phyloP scores from a whole-genome alignment of 2,888 invertebrate genomes.

The Heliconius ismenius region DNA sequence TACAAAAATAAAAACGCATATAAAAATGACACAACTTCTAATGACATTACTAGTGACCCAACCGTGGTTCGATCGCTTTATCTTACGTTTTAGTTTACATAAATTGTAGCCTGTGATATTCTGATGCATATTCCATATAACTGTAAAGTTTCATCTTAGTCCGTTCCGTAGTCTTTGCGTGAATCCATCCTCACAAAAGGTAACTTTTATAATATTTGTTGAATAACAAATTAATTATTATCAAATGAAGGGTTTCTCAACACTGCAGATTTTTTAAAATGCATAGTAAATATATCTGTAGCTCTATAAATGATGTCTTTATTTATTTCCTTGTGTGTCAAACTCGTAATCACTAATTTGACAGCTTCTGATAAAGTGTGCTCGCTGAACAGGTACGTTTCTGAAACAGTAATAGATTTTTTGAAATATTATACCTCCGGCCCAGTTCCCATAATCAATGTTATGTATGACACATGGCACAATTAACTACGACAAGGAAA shows the following conservation, averaged over 20 bases:
- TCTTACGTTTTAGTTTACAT: background rate
- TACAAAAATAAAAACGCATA: background rate
- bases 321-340: constrained; percentile 58
- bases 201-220: background rate
- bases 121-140: background rate
- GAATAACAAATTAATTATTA: constrained; percentile 47
- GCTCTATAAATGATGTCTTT: constrained; percentile 60
- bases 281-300: constrained; percentile 61
- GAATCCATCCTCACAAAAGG: background rate
- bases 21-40: too few relatives aligned
- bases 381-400: constrained; percentile 59
- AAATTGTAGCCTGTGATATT: background rate
- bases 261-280: constrained; percentile 63
- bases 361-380: constrained; percentile 54
- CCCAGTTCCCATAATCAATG: too few relatives aligned
- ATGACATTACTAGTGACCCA: background rate
- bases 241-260: constrained; percentile 62
- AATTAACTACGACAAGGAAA: too few relatives aligned
- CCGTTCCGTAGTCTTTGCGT: background rate
- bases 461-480: too few relatives aligned
- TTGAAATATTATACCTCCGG: background rate
- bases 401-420: constrained; percentile 46
- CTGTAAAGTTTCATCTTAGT: background rate
- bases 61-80: background rate
- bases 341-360: constrained; percentile 53